phyloP scores from a whole-genome alignment of 2,888 invertebrate genomes.

The Lasiommata megera region DNA sequence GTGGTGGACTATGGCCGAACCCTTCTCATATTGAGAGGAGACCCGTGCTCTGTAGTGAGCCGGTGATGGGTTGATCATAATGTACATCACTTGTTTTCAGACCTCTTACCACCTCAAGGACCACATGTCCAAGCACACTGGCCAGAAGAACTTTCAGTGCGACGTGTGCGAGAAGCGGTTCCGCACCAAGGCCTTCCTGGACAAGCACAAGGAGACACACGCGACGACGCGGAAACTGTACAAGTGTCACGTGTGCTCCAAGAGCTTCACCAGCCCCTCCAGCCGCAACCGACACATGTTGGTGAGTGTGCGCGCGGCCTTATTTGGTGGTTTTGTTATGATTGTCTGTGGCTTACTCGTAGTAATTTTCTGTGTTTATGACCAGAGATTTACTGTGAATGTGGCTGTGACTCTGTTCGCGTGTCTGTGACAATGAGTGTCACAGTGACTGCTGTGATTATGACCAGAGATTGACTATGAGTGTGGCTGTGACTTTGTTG shows the following conservation, averaged over 20 bases:
- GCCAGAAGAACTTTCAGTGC: neutral
- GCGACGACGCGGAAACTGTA: neutral
- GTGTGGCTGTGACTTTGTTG: no score
- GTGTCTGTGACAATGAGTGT: no score
- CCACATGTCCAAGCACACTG: slow-evolving; percentile 1
- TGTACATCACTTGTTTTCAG: neutral
- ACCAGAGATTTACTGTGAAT: no score
- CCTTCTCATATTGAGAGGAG: no score
- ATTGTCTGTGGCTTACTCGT: no score
- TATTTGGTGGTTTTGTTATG: no score
- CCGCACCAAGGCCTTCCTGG: neutral
- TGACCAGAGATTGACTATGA: no score
- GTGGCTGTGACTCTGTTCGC: no score
- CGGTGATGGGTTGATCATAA: neutral
- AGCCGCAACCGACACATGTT: slow-evolving; percentile 1
- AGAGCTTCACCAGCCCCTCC: slow-evolving; percentile 7
- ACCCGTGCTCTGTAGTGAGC: no score
- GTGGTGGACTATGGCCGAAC: no score
- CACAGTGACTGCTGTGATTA: no score
- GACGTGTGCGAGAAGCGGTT: slow-evolving; percentile 2
- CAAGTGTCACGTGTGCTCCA: slow-evolving; percentile 7
- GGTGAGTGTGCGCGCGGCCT: neutral
- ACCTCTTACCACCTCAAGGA: neutral
- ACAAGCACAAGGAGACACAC: slow-evolving; percentile 13
- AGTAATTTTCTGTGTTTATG: no score